These are phyloP conservation scores for Toxotes chatareus DNA, from an alignment of 2,113 vertebrate species.

Conservation along the genomic window DNA sequence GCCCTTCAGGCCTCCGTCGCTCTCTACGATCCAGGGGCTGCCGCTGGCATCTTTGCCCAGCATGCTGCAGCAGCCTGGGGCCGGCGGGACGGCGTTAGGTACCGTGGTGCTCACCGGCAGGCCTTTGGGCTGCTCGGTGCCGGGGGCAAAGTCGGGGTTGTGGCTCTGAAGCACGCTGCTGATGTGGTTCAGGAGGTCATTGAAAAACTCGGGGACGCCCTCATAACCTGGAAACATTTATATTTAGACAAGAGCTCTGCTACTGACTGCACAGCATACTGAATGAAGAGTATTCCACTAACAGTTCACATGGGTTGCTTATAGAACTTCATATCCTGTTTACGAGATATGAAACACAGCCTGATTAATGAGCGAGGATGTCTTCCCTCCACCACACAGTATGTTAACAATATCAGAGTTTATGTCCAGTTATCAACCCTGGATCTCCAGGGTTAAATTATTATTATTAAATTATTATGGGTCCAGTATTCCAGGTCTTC, in stretches of 20 bases:
- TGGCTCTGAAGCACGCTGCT: constrained; percentile 90
- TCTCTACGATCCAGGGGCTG: constrained; percentile 89
- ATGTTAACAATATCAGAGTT: not conserved
- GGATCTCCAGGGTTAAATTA: not conserved
- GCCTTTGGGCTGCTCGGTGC: constrained; percentile 72
- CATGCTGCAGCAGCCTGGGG: constrained; percentile 85
- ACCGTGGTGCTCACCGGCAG: constrained; percentile 79
- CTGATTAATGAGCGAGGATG: not conserved
- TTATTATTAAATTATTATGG: not conserved
- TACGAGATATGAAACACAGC: not conserved
- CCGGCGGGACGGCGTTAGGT: constrained; percentile 71
- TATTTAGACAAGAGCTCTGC: not conserved
- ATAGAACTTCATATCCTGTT: not conserved
- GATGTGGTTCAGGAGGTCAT: constrained; percentile 95
- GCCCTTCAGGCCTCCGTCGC: constrained; percentile 86
- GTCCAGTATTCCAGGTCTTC: no score
- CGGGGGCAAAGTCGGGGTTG: constrained; percentile 76
- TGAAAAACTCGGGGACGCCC: constrained; percentile 96
- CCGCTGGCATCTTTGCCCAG: constrained; percentile 87
- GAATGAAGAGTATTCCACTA: not conserved
- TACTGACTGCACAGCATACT: no score
- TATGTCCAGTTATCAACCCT: not conserved
- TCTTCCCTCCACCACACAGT: not conserved
- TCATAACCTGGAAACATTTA: constrained; percentile 89
- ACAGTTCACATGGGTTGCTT: not conserved